Evolutionary conservation across 2,888 invertebrate species (phyloP).

Genomic region (Mongoloraphidia duomilia): DNA sequence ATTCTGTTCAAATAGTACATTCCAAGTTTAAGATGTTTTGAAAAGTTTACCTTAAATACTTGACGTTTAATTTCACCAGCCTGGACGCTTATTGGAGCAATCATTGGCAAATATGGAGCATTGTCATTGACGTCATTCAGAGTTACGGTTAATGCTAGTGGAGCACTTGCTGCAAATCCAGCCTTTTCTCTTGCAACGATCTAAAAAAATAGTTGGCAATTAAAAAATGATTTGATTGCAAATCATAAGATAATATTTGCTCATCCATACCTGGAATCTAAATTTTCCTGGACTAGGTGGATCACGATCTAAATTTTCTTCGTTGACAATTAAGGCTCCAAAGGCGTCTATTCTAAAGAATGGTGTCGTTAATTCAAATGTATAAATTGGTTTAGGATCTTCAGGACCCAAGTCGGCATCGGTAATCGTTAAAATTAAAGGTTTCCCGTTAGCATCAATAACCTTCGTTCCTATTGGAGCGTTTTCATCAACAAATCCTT

Average conservation of each 20-base stretch:
- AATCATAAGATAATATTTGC: neutral
- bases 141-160: constrained; percentile 60
- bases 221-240: constrained; percentile 1
- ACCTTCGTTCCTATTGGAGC: constrained; percentile 73
- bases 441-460: constrained; percentile 45
- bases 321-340: constrained; percentile 62
- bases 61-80: constrained; percentile 56
- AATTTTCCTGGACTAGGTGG: constrained; percentile 72
- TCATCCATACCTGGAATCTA: constrained; percentile 54
- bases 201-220: constrained; percentile 23
- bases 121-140: constrained; percentile 78
- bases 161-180: constrained; percentile 68
- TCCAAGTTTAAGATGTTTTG: neutral
- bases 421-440: constrained; percentile 59
- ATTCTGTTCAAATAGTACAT: too few species aligned
- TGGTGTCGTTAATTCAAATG: constrained; percentile 70
- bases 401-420: constrained; percentile 74
- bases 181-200: constrained; percentile 72
- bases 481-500: constrained; percentile 74
- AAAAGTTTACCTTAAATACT: constrained; percentile 47
- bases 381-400: constrained; percentile 65
- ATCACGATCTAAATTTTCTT: constrained; percentile 73
- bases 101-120: constrained; percentile 64
- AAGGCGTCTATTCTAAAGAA: constrained; percentile 65
- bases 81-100: constrained; percentile 66